Percentiles rank a stretch among this genome's conserved stretches.
Conservation (phyloP, 2,113 vertebrate species). For the Synchiropus splendidus region DNA sequence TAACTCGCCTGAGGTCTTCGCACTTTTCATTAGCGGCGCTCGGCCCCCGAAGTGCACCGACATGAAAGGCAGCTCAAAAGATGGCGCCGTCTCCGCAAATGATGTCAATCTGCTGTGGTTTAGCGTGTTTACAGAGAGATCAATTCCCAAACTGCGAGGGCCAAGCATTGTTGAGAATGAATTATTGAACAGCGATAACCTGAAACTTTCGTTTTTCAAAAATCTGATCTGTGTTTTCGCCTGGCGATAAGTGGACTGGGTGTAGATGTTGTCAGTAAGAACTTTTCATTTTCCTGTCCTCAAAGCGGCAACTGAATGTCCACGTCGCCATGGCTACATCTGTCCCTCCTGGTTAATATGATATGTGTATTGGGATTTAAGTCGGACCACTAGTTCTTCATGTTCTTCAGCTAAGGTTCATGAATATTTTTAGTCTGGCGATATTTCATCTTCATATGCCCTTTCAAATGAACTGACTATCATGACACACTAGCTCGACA, state of each 20-base stretch:
- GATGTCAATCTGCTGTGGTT: constrained; percentile 47
- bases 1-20: constrained; percentile 50
- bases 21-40: constrained; percentile 48
- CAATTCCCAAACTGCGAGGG: constrained; percentile 45
- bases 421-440: too few species aligned
- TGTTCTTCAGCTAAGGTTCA: too few species aligned
- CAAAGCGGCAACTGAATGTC: not conserved
- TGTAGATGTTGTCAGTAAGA: not conserved
- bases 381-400: too few species aligned
- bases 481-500: too few species aligned
- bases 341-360: not conserved
- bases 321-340: not conserved
- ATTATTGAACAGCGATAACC: constrained; percentile 50
- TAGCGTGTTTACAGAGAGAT: constrained; percentile 59
- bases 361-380: too few species aligned
- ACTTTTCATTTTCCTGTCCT: not conserved
- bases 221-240: constrained; percentile 12
- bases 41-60: constrained; percentile 41
- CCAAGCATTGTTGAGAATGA: constrained; percentile 45
- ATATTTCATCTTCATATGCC: too few species aligned
- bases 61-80: constrained; percentile 54
- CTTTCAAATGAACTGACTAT: too few species aligned
- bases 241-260: not conserved
- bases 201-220: constrained; percentile 44
- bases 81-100: constrained; percentile 44